Base-by-base conservation (phyloP, 2,113 vertebrate genomes). In the Arothron firmamentum region DNA sequence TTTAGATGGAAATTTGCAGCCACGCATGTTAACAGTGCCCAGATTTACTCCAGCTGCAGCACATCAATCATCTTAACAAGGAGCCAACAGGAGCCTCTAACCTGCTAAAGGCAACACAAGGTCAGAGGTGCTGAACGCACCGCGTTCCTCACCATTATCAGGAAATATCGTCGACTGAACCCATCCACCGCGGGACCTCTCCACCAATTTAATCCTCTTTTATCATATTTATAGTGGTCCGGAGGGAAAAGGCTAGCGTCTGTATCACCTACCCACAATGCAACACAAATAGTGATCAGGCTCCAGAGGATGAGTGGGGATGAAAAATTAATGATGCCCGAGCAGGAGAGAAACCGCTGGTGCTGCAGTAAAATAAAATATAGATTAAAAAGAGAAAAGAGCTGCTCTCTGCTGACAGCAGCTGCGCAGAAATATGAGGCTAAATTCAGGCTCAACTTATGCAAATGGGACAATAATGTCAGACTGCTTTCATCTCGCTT, bases 21-120 rank as follows among this genome's bases (percentile, higher is more conserved):
- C 2, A 19, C 6, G 9, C 18, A 21, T 3, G 1, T 21, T 3
- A 11, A 23, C 5, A 2, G 21, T n/a, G 2, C 31, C 0, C 49
- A 31, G 18, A 47, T 63, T 53, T 55, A 52, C 28, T 52, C 47
- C 28, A 15, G 52, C 54, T 9, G 45, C 20, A 10, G 5, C 0
- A 12, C 3, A 66, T 73, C 57, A 13, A 66, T 75, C 77, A 49
- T 43, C 41, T 49, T 59, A 59, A 75, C 28, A 17, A 65, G 68
- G 25, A 55, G 58, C 38, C 34, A 0, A 16, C 6, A 11, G 31
- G 11, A 34, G 62, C 17, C 59, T 62, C 6, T 19, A 31, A 62
- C 47, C 52, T 48, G 19, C 28, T 56, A 47, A 63, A 15, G 56
- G 34, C 34, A 20, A 13, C 0, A 0, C 34, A 51, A 43, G 70